These are phyloP conservation scores for Phyllopteryx taeniolatus DNA, from an alignment of 2,113 vertebrate species.

Conservation along the genomic window DNA sequence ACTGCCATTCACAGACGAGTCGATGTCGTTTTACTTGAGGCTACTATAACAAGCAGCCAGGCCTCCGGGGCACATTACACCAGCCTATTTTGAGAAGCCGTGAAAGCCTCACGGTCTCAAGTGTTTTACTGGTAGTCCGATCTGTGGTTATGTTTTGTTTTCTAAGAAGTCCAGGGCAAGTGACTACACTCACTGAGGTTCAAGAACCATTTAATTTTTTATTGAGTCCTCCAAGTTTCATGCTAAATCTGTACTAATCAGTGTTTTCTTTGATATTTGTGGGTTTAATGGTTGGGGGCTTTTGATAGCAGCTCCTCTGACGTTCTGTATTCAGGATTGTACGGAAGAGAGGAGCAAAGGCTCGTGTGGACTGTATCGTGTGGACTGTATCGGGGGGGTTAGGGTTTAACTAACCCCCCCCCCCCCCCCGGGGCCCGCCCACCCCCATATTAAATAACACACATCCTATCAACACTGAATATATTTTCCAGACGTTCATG, in stretches of 20 bases:
- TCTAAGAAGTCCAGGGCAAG: conserved; percentile 50
- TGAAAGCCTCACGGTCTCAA: conserved; percentile 48
- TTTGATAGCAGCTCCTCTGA: no score
- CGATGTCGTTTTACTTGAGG: conserved; percentile 51
- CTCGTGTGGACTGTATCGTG: no score
- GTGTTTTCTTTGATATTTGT: no score
- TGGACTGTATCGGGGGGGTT: no score
- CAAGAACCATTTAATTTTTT: neutral
- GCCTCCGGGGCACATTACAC: conserved; percentile 48
- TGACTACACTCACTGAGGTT: conserved; percentile 33
- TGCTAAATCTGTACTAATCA: neutral
- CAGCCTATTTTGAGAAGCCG: conserved; percentile 66
- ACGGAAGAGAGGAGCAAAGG: no score
- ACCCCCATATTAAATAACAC: no score
- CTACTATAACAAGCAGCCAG: conserved; percentile 35
- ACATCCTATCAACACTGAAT: no score
- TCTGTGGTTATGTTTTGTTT: conserved; percentile 21
- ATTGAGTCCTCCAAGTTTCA: neutral
- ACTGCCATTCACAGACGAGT: conserved; percentile 21
- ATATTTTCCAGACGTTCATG: no score
- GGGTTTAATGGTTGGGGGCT: no score
- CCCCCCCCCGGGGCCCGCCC: no score
- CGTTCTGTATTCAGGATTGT: no score
- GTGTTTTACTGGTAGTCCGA: conserved; percentile 30
- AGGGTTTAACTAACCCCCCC: no score